Conservation (phyloP, 2,113 vertebrate genomes). For the Struthidea cinerea region DNA sequence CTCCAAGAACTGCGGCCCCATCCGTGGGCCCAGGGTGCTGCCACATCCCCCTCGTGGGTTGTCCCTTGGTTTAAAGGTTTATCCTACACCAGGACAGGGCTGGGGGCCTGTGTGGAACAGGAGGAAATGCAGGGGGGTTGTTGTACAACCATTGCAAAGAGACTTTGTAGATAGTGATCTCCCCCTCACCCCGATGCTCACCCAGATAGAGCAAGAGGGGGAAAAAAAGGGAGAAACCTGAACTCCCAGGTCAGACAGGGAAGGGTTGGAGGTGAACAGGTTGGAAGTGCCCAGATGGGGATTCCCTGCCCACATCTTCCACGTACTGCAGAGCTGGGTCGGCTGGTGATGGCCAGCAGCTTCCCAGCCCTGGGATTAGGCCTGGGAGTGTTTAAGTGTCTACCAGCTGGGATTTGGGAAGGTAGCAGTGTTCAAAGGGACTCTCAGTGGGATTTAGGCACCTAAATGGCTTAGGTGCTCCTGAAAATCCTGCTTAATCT, state of each 20-base stretch:
- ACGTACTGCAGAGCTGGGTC: rapidly evolving
- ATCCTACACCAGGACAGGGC: not conserved
- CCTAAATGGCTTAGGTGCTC: not conserved
- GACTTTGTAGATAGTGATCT: not conserved
- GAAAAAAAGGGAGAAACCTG: not conserved
- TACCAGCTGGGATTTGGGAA: not conserved
- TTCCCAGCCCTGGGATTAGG: not conserved
- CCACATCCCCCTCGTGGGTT: not conserved
- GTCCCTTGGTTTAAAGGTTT: not conserved
- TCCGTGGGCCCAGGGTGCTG: rapidly evolving
- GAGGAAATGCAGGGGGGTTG: not conserved
- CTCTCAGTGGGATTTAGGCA: not conserved
- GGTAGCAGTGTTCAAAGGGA: not conserved
- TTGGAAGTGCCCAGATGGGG: not conserved
- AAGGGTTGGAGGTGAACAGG: not conserved
- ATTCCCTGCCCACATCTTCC: rapidly evolving
- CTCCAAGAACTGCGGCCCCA: not conserved
- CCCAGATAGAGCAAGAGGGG: not conserved
- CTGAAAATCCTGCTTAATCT: not conserved
- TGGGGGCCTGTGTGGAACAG: not conserved
- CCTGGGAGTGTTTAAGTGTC: not conserved
- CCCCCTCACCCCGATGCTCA: rapidly evolving
- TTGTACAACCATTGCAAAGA: not conserved
- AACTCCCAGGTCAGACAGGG: not conserved
- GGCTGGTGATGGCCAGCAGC: not conserved